Conservation (phyloP, 2,888 invertebrate genomes). For the Orchesellides sinensis region DNA sequence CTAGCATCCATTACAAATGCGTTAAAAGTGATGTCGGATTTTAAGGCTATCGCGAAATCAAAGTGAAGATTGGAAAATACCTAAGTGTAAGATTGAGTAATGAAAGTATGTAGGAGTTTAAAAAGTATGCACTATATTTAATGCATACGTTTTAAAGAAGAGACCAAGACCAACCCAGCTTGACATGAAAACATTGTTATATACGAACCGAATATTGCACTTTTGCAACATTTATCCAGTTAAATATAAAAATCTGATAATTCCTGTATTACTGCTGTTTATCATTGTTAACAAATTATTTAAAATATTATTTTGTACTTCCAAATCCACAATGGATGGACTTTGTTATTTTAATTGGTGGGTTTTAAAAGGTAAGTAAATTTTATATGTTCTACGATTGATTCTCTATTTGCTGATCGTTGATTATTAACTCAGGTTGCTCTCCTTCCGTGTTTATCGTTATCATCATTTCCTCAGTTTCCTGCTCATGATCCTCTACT, state of each 20-base stretch:
- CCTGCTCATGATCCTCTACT: conserved; percentile 66
- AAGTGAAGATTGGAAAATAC: no score
- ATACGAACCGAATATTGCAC: no score
- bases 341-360: conserved; percentile 33
- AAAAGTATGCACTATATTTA: no score
- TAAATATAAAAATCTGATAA: background rate
- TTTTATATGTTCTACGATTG: conserved; percentile 36
- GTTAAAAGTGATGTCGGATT: no score
- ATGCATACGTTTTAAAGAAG: no score
- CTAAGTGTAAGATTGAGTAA: no score
- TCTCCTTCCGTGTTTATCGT: conserved; percentile 83
- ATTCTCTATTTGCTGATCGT: conserved; percentile 69
- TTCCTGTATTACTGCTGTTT: background rate
- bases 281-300: conserved; percentile 21
- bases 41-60: no score
- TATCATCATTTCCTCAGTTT: conserved; percentile 82
- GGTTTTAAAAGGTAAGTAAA: conserved; percentile 15
- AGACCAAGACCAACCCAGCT: no score
- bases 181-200: no score
- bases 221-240: no score
- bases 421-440: conserved; percentile 77
- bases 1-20: no score
- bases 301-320: conserved; percentile 54
- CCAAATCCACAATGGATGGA: conserved; percentile 57
- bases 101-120: no score